Evolutionary conservation across 1,140 invertebrate species (phyloP), one percentile per base, ranked within the genome.

Genomic region (Anoplophora glabripennis): DNA sequence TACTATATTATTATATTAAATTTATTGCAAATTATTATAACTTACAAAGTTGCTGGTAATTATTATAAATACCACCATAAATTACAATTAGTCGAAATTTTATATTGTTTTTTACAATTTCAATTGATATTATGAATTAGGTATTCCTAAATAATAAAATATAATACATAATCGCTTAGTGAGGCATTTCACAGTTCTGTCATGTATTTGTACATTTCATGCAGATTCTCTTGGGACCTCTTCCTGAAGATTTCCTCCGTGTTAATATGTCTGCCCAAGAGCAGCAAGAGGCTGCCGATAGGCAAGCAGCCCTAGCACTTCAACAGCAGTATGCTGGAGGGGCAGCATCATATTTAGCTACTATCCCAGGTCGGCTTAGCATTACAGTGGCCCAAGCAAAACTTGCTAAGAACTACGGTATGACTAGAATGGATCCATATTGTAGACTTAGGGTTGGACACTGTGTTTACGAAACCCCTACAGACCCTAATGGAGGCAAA

Each of bases 351-450:
- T 65, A 64, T 37, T 44, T 61, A 40, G 41, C 82, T n/a, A 84
- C 86, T 66, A 74, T 85, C 48, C 80, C 85, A 49, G 91, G 91
- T 1, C 81, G 88, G 64, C 79, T 96, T 15, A 91, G 84, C 63
- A 86, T 96, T 56, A 93, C 89, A 12, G 83, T 94, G 63, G 86
- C 84, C 47, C 90, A 94, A 77, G 90, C 94, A 7, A 95, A 93
- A 78, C 79, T 99, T 51, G 87, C 88, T 1, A 97, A 98, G 79
- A 98, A 98, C 77, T 99, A 98, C 86, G 95, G 96, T 35, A 81
- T 98, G 63, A 92, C 93, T 2, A 83, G 92, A 61, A 98, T 98
- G 95, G 94, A 98, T 79, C 94, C 94, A 0, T 98, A 98, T 76
- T 92, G 92, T n/a, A 81, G 94, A 66, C 73, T 98, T 44, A 82